Conservation (phyloP, 2,797 vertebrate species). For the Prionace glauca region DNA sequence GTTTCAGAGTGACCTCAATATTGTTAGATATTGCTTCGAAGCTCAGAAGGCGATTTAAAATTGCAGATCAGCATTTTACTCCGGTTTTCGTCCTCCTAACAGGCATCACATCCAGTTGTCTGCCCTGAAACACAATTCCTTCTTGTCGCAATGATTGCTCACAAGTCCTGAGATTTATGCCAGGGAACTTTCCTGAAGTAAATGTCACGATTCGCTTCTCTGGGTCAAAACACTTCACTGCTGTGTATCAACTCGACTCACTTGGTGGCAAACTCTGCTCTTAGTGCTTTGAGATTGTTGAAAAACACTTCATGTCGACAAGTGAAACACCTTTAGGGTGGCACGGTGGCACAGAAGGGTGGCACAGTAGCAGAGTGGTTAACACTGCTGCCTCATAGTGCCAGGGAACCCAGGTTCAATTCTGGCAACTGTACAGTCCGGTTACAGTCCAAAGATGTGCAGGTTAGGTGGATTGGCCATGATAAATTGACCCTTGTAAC, state of each 20-base stretch:
- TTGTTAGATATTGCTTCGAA: background rate
- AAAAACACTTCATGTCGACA: background rate
- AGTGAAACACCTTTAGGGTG: background rate
- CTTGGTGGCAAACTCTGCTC: background rate
- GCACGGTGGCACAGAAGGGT: too few species aligned
- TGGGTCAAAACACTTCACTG: background rate
- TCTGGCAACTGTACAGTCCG: too few species aligned
- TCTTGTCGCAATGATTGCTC: background rate
- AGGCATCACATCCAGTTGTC: background rate
- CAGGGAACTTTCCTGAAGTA: background rate
- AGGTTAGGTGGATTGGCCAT: too few species aligned
- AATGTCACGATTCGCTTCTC: background rate
- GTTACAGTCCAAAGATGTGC: too few species aligned
- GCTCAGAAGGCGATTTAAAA: background rate
- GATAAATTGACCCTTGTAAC: too few species aligned
- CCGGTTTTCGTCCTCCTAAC: too few species aligned
- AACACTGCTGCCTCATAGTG: too few species aligned
- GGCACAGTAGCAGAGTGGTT: too few species aligned
- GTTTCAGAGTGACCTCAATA: background rate
- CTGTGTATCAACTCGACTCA: background rate
- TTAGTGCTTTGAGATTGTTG: background rate
- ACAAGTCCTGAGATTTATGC: background rate
- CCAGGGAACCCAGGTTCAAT: too few species aligned
- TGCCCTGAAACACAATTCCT: background rate
- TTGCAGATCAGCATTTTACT: background rate